Percentiles rank a stretch among this genome's conserved stretches.
Conservation (phyloP, 2,113 vertebrate genomes). For the Peromyscus polionotus region DNA sequence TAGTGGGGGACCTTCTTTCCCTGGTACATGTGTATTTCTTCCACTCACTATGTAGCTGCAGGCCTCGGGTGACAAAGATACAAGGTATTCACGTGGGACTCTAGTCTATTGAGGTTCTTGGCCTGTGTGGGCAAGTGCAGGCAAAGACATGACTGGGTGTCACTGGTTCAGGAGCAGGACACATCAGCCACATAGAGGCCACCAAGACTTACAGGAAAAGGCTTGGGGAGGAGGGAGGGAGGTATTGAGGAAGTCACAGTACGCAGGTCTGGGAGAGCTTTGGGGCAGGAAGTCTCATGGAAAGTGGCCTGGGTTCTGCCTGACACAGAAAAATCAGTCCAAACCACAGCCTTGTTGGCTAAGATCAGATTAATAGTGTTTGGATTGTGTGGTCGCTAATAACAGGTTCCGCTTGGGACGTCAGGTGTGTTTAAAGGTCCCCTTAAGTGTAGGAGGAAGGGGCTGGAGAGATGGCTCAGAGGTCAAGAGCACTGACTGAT, state of each 20-base stretch:
- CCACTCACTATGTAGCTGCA: too few species aligned
- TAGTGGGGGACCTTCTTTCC: neutral
- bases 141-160: neutral
- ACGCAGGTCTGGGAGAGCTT: neutral
- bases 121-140: neutral
- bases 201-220: neutral
- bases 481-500: too few species aligned
- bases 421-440: neutral
- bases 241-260: fast-evolving
- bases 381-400: neutral
- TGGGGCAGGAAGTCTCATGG: too few species aligned
- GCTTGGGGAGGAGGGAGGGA: neutral
- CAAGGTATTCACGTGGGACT: too few species aligned
- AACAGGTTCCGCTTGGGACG: neutral
- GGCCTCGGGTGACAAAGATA: neutral
- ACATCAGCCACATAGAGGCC: neutral
- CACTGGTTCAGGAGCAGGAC: neutral
- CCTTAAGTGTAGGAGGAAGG: neutral
- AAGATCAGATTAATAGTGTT: neutral
- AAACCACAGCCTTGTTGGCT: neutral
- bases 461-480: too few species aligned
- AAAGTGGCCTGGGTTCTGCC: neutral
- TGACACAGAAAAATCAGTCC: neutral
- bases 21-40: neutral
- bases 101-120: neutral